phyloP scores from a whole-genome alignment of 2,113 vertebrate genomes.

The Rhodinocichla rosea region DNA sequence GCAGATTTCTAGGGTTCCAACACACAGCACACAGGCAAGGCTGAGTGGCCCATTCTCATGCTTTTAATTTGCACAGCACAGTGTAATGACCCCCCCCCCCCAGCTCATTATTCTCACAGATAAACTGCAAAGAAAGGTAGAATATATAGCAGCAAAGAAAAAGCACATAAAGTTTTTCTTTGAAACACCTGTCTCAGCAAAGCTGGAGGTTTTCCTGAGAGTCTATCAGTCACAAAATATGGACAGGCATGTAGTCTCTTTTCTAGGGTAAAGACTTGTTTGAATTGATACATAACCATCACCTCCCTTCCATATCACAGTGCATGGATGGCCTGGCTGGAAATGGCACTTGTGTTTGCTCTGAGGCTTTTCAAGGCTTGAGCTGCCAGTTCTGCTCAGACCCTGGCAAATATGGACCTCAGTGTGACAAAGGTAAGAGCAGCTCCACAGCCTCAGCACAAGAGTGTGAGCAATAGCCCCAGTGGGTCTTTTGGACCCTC shows the following conservation, averaged over 20 bases:
- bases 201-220: not conserved
- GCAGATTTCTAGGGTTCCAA: not conserved
- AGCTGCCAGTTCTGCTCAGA: conserved; percentile 85
- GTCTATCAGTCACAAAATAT: not conserved
- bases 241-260: not conserved
- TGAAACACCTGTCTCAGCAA: not conserved
- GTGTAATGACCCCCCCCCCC: not conserved
- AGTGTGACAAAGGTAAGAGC: conserved; percentile 82
- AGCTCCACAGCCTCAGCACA: not conserved
- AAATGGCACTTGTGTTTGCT: conserved; percentile 84
- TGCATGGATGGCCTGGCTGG: conserved; percentile 81
- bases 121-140: not conserved
- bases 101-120: not conserved
- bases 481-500: not conserved
- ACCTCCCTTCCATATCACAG: conserved; percentile 50
- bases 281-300: not conserved
- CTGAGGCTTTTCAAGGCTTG: conserved; percentile 79
- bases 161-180: not conserved
- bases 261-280: not conserved
- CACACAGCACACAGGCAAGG: not conserved
- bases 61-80: not conserved
- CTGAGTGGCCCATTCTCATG: not conserved
- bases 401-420: conserved; percentile 76
- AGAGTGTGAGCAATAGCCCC: not conserved
- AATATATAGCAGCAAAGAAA: not conserved